Conservation (phyloP, 2,888 invertebrate genomes). For the Pandemis cinnamomeana region DNA sequence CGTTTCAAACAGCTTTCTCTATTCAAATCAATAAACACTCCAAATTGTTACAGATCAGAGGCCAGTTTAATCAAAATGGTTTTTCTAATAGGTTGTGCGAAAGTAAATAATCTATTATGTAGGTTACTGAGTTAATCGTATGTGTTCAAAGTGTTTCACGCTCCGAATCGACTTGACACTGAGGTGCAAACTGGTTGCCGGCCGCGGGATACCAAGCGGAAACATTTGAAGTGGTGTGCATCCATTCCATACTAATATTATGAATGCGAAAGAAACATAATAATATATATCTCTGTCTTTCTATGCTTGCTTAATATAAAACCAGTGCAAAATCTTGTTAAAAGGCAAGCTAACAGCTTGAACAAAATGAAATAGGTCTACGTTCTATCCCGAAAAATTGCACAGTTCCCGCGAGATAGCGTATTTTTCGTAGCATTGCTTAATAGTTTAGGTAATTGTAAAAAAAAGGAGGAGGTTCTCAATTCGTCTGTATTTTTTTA, state of each 20-base stretch:
- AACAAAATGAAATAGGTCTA: too few species aligned
- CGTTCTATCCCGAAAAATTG: too few species aligned
- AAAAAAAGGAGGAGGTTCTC: too few species aligned
- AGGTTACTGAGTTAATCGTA: constrained; percentile 34
- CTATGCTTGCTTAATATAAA: too few species aligned
- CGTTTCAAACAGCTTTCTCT: constrained; percentile 19
- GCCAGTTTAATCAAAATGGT: constrained; percentile 18
- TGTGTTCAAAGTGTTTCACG: constrained; percentile 24
- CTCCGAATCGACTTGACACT: constrained; percentile 15
- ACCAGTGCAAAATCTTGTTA: too few species aligned
- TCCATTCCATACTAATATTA: not conserved
- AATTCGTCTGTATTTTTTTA: not conserved
- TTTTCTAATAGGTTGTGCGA: constrained; percentile 16
- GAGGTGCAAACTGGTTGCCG: constrained; percentile 15
- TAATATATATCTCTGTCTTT: too few species aligned
- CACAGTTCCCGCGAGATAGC: too few species aligned
- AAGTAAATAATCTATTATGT: constrained; percentile 16
- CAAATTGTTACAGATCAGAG: constrained; percentile 24
- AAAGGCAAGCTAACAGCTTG: too few species aligned
- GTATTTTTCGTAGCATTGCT: too few species aligned
- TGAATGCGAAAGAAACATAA: too few species aligned
- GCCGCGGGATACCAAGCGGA: not conserved
- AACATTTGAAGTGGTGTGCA: not conserved
- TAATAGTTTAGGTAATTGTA: too few species aligned
- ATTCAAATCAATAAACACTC: constrained; percentile 27